Conservation (phyloP, 2,113 vertebrate species). For the Noctilio leporinus region DNA sequence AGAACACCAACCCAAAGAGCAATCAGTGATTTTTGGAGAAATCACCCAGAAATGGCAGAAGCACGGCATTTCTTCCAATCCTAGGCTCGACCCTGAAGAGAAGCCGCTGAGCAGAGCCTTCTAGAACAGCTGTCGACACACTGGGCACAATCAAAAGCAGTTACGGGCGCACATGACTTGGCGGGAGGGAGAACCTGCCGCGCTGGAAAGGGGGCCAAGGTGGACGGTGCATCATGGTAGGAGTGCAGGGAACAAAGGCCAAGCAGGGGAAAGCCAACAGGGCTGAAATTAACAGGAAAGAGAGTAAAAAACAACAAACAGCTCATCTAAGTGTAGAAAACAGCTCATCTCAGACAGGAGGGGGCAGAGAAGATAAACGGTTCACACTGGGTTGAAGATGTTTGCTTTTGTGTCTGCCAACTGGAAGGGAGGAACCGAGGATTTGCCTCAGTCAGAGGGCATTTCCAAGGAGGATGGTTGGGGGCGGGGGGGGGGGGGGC, state of each 20-base stretch:
- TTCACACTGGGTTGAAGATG: slow-evolving; percentile 11
- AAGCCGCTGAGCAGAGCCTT: not conserved
- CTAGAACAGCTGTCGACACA: not conserved
- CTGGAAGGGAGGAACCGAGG: slow-evolving; percentile 50
- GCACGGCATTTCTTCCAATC: slow-evolving; percentile 3
- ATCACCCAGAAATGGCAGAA: not conserved
- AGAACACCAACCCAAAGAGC: slow-evolving; percentile 41
- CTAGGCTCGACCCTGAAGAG: not conserved
- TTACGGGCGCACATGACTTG: slow-evolving; percentile 51
- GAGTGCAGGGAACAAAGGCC: not conserved
- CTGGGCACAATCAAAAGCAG: slow-evolving; percentile 38
- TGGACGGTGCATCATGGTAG: slow-evolving; percentile 55
- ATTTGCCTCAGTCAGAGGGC: slow-evolving; percentile 59
- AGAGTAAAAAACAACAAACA: not conserved
- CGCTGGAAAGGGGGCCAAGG: slow-evolving; percentile 44
- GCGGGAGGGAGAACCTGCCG: slow-evolving; percentile 30
- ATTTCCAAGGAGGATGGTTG: slow-evolving; percentile 34
- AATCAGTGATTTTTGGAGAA: slow-evolving; percentile 49
- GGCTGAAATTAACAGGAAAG: slow-evolving; percentile 37
- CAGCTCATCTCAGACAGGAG: slow-evolving; percentile 41
- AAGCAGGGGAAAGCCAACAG: not conserved
- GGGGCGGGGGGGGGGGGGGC: too few relatives aligned
- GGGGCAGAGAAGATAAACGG: slow-evolving; percentile 56
- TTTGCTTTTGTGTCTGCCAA: slow-evolving; percentile 61
- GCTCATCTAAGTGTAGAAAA: not conserved